Conservation (phyloP, 2,113 vertebrate genomes). For the Pachyramphus minor region DNA sequence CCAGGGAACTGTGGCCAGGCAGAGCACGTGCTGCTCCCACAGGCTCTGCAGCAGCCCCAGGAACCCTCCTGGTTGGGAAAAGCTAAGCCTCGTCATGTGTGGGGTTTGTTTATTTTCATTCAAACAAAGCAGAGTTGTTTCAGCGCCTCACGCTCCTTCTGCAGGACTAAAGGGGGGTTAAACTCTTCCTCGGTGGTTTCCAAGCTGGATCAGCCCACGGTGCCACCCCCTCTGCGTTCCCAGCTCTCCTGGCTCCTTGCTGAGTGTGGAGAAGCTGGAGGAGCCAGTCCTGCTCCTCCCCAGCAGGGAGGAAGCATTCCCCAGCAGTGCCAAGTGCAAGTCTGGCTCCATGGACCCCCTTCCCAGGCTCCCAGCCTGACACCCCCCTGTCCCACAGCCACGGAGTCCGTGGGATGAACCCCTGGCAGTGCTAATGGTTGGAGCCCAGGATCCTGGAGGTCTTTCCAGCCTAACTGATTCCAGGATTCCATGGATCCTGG, state of each 20-base stretch:
- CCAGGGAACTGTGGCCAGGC: background rate
- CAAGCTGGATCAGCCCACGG: background rate
- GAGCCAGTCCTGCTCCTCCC: background rate
- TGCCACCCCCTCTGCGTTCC: constrained; percentile 29
- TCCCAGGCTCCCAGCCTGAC: background rate
- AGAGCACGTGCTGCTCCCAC: background rate
- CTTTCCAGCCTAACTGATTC: background rate
- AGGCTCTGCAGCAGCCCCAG: background rate
- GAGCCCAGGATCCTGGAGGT: accelerated
- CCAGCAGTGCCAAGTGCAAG: background rate
- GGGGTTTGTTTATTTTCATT: background rate
- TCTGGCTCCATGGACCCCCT: accelerated
- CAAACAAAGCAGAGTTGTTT: background rate
- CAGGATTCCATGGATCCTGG: accelerated
- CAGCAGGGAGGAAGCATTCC: background rate
- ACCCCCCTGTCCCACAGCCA: background rate
- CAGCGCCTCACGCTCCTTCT: background rate
- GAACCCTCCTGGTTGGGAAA: accelerated
- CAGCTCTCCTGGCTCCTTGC: background rate
- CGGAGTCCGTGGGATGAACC: background rate
- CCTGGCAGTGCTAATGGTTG: accelerated
- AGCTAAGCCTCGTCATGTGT: background rate
- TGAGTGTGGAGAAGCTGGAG: background rate
- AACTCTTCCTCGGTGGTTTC: background rate
- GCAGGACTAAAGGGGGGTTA: background rate